Base-by-base conservation (phyloP, 1,140 invertebrate genomes). In the Microvelia longipes region DNA sequence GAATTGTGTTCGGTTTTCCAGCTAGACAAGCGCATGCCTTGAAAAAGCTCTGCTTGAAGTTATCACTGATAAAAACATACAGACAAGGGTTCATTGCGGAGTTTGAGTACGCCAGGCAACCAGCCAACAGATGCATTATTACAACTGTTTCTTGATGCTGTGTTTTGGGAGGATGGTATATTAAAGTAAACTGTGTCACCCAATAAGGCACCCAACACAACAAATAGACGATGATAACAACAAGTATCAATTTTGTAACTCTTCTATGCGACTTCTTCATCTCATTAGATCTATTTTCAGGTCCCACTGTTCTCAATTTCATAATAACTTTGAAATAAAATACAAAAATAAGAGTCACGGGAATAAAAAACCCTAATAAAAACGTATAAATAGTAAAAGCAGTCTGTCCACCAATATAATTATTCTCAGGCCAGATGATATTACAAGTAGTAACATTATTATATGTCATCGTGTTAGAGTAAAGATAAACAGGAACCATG, bases 171-270 rank as follows among this genome's bases (percentile, higher is more conserved):
- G 74, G 74, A n/a, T 74, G 76, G 70, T 76, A 77, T 64, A 77
- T 80, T 28, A 78, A 73, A 11, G 80, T 79, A 65, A 86, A 75
- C 74, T 90, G 88, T 1, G 89, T 90, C 1, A 94, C 85, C 95
- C 95, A 98, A 77, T 97, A 97, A 0, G 96, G 96, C 28, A 96
- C 80, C 96, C 96, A 99, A 79, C 96, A 98, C 25, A 95, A 80
- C 0, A 98, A 88, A 79, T 98, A 99, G 0, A 98, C 94, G 0
- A 92, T 90, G 70, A 98, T 94, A 11, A 98, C 94, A 0, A 94
- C 96, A 1, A 98, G 81, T 0, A 99, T 95, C 73, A 99, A 79
- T 72, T 93, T 92, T 0, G 95, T n/a, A n/a, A n/a, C n/a, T n/a
- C n/a, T n/a, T n/a, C n/a, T n/a, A n/a, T n/a, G n/a, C n/a, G n/a